Evolutionary conservation across 2,888 invertebrate species (phyloP), one percentile per base, ranked within the genome.

Genomic region (Napeogenes sylphis): DNA sequence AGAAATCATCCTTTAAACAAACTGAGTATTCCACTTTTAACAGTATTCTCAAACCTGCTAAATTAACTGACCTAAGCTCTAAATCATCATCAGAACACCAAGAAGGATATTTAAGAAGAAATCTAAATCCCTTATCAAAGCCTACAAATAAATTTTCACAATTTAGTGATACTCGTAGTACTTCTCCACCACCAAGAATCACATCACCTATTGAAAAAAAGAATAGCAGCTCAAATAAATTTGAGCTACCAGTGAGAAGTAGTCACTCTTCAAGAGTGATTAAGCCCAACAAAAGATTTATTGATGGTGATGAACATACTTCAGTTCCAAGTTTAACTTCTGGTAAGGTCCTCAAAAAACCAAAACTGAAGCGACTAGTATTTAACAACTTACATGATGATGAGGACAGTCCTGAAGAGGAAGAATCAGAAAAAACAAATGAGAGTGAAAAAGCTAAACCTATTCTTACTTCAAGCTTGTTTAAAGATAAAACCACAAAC

Each of bases 181-280:
- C 85, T 62, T 90, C 91, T 55, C 90, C 90, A 58, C 91, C 90
- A 56, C 89, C 88, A 46, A 82, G 87, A 70, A 87, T 81, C 70
- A 66, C 76, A 57, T 90, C 90, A 65, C 86, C 87, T 46, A 69
- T 83, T 14, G 87, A 90, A 47, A 87, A 82, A 72, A 88, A 89
- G 47, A 78, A 71, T 72, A 76, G 74, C 12, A 75, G 70, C 65
- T 74, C 79, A 42, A 67, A 92, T 58, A 94, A 93, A 80, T 96
- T 96, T 90, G 93, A 95, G 45, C 85, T 97, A 67, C 97, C 97
- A 21, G 92, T 94, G 56, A 92, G 95, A 73, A 97, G 96, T 90
- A 95, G 93, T 14, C 95, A 96, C 81, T 97, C 97, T 53, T 96
- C 96, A 4, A 92, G 97, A 70, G 95, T 96, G 54, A 97, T 97